Evolutionary conservation across 92 coral and sea anemone genomes (phyloP).

Genomic region (Siderastrea siderea): DNA sequence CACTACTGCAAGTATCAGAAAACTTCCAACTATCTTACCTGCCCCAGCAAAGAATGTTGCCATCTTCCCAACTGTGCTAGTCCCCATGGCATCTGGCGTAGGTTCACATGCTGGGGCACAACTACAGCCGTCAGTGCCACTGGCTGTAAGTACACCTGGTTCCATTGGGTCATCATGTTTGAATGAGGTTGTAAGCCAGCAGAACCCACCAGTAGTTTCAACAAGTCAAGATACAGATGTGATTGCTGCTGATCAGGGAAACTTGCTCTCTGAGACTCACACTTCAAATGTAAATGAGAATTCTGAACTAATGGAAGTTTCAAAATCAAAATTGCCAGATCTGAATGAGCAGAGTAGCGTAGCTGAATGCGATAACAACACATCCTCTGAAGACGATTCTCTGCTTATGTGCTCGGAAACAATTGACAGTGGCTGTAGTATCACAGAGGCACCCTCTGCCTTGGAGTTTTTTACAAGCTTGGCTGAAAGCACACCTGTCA

Average conservation of each 20-base stretch:
- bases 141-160: conserved; percentile 52
- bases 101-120: conserved; percentile 67
- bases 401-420: conserved; percentile 89
- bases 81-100: conserved; percentile 75
- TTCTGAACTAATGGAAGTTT: background rate
- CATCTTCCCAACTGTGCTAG: conserved; percentile 75
- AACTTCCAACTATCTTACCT: conserved; percentile 90
- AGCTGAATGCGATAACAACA: conserved; percentile 72
- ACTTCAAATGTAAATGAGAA: background rate
- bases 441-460: conserved; percentile 49
- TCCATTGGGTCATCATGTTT: conserved; percentile 51
- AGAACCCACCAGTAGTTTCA: background rate
- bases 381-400: conserved; percentile 90
- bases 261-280: background rate
- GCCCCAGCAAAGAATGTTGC: conserved; percentile 93
- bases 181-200: conserved; percentile 38
- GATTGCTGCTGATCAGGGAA: conserved; percentile 3
- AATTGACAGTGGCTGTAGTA: conserved; percentile 72
- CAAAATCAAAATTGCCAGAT: background rate
- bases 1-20: conserved; percentile 69
- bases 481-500: conserved; percentile 53
- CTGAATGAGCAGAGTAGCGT: conserved; percentile 14
- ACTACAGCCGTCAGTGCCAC: conserved; percentile 70
- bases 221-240: background rate
- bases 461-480: conserved; percentile 24